phyloP scores from a whole-genome alignment of 2,888 invertebrate species.

The Cephus pulcher region DNA sequence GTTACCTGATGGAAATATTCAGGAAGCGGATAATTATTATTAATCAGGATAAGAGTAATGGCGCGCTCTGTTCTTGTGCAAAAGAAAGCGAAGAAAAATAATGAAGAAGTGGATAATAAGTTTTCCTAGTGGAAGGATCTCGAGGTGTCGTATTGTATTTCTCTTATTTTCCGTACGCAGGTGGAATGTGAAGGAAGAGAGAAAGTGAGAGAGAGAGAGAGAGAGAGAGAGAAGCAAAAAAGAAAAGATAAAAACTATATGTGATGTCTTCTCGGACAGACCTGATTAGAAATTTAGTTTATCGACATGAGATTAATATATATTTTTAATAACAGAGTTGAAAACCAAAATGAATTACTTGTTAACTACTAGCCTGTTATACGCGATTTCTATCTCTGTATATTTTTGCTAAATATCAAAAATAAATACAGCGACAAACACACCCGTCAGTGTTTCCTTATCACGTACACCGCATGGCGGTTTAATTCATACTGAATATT shows the following conservation, averaged over 20 bases:
- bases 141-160: neutral
- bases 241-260: neutral
- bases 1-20: neutral
- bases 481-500: neutral
- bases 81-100: neutral
- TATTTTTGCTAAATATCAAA: constrained; percentile 8
- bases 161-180: neutral
- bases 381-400: constrained; percentile 8
- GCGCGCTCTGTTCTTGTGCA: neutral
- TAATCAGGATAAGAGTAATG: neutral
- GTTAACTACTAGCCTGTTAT: constrained; percentile 7
- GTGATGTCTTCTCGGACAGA: constrained; percentile 5
- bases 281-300: constrained; percentile 7
- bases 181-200: neutral
- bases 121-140: neutral
- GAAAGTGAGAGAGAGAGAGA: neutral
- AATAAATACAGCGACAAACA: neutral
- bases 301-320: constrained; percentile 6
- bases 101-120: neutral
- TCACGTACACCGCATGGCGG: neutral
- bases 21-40: neutral
- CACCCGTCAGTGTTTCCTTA: neutral
- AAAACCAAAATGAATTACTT: constrained; percentile 5
- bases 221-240: neutral
- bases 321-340: constrained; percentile 9